Conservation (phyloP, 1,140 invertebrate species). For the Lycorma delicatula region DNA sequence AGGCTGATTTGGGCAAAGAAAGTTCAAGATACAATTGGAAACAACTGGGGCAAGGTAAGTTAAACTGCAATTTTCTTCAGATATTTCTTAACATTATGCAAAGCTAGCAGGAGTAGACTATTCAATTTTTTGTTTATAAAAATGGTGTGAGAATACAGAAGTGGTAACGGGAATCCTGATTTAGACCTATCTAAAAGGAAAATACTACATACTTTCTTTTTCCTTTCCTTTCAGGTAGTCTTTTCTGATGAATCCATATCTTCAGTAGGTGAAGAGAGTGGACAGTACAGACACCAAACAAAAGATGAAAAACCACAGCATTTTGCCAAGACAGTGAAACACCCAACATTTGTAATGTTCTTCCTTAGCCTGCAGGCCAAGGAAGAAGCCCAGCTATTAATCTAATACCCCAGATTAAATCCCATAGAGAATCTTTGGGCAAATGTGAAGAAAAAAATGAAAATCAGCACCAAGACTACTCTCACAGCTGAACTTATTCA, state of each 20-base stretch:
- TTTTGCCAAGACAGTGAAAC: conserved; percentile 1
- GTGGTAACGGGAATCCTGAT: neutral
- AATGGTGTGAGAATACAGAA: neutral
- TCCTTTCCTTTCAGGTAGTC: neutral
- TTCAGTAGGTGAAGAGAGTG: neutral
- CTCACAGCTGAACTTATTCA: too few species aligned
- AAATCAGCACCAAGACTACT: too few species aligned
- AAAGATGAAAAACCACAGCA: neutral
- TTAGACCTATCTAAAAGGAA: neutral
- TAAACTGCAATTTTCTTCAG: neutral
- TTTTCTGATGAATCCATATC: conserved; percentile 3
- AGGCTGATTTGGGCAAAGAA: neutral
- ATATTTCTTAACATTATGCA: neutral
- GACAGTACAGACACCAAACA: neutral
- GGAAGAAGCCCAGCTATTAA: too few species aligned
- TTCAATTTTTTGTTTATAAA: neutral
- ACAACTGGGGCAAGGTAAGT: neutral
- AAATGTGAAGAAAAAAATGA: neutral
- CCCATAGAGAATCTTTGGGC: conserved; percentile 2
- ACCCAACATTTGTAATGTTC: conserved; percentile 4
- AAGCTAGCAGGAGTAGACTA: neutral
- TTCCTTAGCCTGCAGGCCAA: too few species aligned
- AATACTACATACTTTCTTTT: neutral
- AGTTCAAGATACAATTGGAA: neutral
- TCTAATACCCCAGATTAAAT: neutral